Evolutionary conservation across 1,140 invertebrate genomes (phyloP).

Genomic region (Diploscapter pachys): DNA sequence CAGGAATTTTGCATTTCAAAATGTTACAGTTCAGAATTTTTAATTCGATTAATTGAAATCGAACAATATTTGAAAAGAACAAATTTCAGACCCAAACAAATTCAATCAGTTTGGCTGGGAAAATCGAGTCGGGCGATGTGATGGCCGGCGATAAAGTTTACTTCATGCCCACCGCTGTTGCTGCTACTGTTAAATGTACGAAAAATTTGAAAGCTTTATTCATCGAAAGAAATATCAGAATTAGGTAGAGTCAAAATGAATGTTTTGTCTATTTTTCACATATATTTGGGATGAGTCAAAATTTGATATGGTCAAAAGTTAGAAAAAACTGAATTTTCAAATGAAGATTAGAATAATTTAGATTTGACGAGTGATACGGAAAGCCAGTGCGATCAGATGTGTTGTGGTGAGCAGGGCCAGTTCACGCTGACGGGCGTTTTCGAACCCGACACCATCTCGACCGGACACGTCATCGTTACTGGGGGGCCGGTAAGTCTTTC

Average conservation of each 20-base stretch:
- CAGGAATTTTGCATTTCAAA: no score
- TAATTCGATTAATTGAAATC: neutral
- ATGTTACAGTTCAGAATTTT: no score
- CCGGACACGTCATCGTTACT: slow-evolving; percentile 63
- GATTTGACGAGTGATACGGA: slow-evolving; percentile 6
- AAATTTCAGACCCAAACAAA: slow-evolving; percentile 68
- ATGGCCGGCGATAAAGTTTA: slow-evolving; percentile 80
- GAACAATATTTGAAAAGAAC: neutral
- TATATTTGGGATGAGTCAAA: no score
- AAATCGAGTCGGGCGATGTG: slow-evolving; percentile 83
- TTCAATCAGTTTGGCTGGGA: slow-evolving; percentile 76
- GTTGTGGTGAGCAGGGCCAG: slow-evolving; percentile 88
- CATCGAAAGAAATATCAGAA: neutral
- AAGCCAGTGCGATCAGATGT: slow-evolving; percentile 62
- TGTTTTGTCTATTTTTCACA: slow-evolving; percentile 4
- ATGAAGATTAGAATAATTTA: no score
- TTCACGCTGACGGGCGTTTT: slow-evolving; percentile 75
- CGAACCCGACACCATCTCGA: slow-evolving; percentile 73
- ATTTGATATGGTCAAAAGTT: no score
- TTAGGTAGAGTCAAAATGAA: slow-evolving; percentile 36
- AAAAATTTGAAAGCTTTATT: neutral
- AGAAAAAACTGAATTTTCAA: no score
- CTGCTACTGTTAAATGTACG: slow-evolving; percentile 72
- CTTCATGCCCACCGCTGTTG: slow-evolving; percentile 79
- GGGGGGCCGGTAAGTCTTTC: slow-evolving; percentile 43